Conservation (phyloP, 92 coral and sea anemone species). For the Epizoanthus ramosus region DNA sequence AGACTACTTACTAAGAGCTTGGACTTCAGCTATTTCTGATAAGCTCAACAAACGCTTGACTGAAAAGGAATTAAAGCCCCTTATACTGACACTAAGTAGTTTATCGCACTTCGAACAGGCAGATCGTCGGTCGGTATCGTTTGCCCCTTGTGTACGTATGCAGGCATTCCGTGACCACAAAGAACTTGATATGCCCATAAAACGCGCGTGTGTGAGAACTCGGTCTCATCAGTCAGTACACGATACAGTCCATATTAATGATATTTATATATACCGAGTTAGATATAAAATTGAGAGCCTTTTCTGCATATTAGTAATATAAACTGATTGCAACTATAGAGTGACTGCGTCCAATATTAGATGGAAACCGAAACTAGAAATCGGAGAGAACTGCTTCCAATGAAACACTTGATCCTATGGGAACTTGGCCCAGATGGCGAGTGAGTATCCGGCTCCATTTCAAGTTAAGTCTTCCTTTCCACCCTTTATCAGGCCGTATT, state of each 20-base stretch:
- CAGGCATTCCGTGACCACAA: too few relatives aligned
- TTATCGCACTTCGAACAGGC: slow-evolving; percentile 18
- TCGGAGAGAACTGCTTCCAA: background rate
- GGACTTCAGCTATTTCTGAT: slow-evolving; percentile 24
- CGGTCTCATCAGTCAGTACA: too few relatives aligned
- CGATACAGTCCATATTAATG: too few relatives aligned
- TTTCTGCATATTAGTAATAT: too few relatives aligned
- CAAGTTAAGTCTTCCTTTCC: slow-evolving; percentile 15
- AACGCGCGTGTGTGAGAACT: too few relatives aligned
- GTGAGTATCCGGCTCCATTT: slow-evolving; percentile 45
- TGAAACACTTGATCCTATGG: slow-evolving; percentile 1
- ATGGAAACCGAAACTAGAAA: too few relatives aligned
- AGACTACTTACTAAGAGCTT: background rate
- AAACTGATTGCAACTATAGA: too few relatives aligned
- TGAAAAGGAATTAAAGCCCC: slow-evolving; percentile 31
- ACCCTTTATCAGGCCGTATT: slow-evolving; percentile 15
- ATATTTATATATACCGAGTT: too few relatives aligned
- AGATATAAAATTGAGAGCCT: too few relatives aligned
- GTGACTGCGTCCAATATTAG: too few relatives aligned
- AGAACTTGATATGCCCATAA: background rate
- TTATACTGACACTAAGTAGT: slow-evolving; percentile 25
- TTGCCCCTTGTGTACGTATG: too few relatives aligned
- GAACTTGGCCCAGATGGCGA: background rate
- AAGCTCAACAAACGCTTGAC: slow-evolving; percentile 24
- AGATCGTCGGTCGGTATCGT: too few relatives aligned